These are phyloP conservation scores for Cotesia vestalis DNA, from an alignment of 1,140 invertebrate species.

Conservation along the genomic window DNA sequence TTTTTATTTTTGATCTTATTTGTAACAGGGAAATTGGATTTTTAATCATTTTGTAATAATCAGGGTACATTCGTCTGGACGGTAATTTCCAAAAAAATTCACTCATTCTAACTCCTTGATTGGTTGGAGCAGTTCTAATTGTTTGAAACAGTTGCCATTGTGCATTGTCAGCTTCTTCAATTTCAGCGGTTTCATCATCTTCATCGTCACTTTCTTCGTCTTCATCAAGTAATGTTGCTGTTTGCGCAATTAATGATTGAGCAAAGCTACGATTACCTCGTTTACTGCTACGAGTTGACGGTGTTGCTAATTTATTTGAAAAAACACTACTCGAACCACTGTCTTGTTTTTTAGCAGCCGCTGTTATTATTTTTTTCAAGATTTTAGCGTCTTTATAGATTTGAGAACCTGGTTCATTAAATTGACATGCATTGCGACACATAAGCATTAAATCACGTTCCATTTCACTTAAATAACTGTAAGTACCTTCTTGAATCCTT, in stretches of 20 bases:
- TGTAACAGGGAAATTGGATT: conserved; percentile 94
- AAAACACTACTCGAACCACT: conserved; percentile 44
- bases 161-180: conserved; percentile 75
- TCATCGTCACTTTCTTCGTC: conserved; percentile 73
- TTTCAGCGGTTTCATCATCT: conserved; percentile 72
- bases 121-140: conserved; percentile 76
- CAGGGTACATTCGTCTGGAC: conserved; percentile 88
- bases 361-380: conserved; percentile 77
- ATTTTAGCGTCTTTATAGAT: conserved; percentile 96
- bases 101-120: conserved; percentile 77
- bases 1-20: conserved; percentile 90
- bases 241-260: conserved; percentile 65
- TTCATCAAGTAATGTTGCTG: conserved; percentile 63
- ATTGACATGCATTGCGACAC: conserved; percentile 94
- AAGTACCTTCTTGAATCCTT: conserved; percentile 88
- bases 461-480: conserved; percentile 80
- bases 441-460: conserved; percentile 91
- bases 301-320: conserved; percentile 55
- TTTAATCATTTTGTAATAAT: conserved; percentile 98
- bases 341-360: conserved; percentile 65
- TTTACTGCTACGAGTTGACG: conserved; percentile 67
- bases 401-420: conserved; percentile 95
- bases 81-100: conserved; percentile 95
- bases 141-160: conserved; percentile 84
- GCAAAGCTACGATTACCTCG: conserved; percentile 63